These are phyloP conservation scores for Glomeris maerens DNA, from an alignment of 1,140 invertebrate genomes.

Conservation along the genomic window DNA sequence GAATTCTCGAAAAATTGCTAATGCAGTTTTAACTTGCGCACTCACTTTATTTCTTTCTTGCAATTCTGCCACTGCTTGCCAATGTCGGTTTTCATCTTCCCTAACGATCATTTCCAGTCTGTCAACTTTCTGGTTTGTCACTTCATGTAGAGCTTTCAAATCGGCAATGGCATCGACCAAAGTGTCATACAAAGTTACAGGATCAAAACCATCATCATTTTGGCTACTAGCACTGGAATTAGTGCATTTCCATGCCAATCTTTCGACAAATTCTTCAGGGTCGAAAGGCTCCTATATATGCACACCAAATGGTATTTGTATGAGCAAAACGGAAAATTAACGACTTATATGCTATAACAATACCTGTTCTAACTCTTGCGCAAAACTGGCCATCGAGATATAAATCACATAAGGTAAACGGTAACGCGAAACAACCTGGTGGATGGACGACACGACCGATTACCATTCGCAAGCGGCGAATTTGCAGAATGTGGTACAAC, in stretches of 20 bases:
- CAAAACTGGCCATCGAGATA: not conserved
- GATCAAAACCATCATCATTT: constrained; percentile 46
- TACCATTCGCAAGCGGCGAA: no score
- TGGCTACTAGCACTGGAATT: constrained; percentile 26
- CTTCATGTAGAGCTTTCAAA: constrained; percentile 59
- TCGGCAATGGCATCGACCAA: constrained; percentile 78
- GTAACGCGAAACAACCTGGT: no score
- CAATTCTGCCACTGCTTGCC: constrained; percentile 60
- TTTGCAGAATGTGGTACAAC: no score
- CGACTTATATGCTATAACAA: not conserved
- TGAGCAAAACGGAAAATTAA: no score
- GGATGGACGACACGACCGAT: no score
- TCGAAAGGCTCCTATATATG: constrained; percentile 72
- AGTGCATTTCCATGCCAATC: constrained; percentile 70
- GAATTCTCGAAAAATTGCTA: not conserved
- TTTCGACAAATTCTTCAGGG: constrained; percentile 91
- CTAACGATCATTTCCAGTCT: constrained; percentile 63
- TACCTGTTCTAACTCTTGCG: not conserved
- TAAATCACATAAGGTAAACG: no score
- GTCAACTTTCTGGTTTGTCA: constrained; percentile 75
- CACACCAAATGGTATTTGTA: not conserved
- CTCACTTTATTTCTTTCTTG: constrained; percentile 72
- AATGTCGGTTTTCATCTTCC: constrained; percentile 74
- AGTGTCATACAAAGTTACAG: constrained; percentile 56
- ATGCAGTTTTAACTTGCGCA: not conserved